phyloP scores from a whole-genome alignment of 2,888 invertebrate species.

The Drosophila paramelanica region DNA sequence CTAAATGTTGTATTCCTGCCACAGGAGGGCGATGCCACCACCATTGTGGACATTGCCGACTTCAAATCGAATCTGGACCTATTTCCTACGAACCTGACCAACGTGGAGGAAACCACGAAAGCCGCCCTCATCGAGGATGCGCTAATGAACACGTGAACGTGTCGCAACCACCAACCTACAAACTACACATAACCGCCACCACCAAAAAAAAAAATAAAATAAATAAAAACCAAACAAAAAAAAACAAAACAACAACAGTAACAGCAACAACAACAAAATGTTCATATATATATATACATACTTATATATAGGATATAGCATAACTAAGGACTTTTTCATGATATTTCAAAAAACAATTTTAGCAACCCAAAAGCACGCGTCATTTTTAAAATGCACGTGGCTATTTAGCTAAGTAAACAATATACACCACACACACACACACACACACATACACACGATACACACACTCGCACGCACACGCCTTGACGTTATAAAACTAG shows the following conservation, averaged over 20 bases:
- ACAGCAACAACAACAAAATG: neutral
- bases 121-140: slow-evolving; percentile 34
- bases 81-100: slow-evolving; percentile 77
- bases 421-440: neutral
- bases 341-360: neutral
- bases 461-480: neutral
- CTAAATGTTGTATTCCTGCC: slow-evolving; percentile 74
- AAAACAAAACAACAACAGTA: neutral
- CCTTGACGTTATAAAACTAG: slow-evolving; percentile 3
- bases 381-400: slow-evolving; percentile 31
- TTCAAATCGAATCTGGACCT: slow-evolving; percentile 81
- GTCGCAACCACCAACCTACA: neutral
- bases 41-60: slow-evolving; percentile 77
- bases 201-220: neutral
- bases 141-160: slow-evolving; percentile 43
- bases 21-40: slow-evolving; percentile 70
- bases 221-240: slow-evolving; percentile 5
- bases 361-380: neutral
- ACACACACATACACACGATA: slow-evolving; percentile 2
- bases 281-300: slow-evolving; percentile 8
- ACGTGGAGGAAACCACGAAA: slow-evolving; percentile 41
- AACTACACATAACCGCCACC: slow-evolving; percentile 18
- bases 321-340: neutral
- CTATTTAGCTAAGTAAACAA: neutral
- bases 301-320: slow-evolving; percentile 1